Percentiles rank a stretch among this genome's conserved stretches.
These are phyloP conservation scores for Crypturellus tataupa DNA, from an alignment of 2,797 vertebrate genomes.

Conservation along the genomic window DNA sequence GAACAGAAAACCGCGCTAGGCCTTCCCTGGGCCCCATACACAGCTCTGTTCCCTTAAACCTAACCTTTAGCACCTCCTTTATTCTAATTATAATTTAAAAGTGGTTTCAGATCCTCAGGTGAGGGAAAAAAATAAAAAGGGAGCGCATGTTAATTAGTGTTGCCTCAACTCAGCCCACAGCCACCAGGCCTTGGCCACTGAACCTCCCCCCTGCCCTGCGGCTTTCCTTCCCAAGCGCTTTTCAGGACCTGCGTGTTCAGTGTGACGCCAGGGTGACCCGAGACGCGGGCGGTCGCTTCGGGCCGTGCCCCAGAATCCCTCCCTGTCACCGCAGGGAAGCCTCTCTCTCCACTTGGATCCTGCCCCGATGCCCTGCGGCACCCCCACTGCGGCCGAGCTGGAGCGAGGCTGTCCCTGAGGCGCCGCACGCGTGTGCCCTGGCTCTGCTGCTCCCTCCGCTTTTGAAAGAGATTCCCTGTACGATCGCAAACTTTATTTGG, in stretches of 20 bases:
- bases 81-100: neutral
- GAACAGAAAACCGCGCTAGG: neutral
- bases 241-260: fast-evolving
- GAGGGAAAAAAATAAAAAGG: neutral
- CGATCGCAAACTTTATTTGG: conserved; percentile 42
- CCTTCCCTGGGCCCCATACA: neutral
- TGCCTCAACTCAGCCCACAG: fast-evolving
- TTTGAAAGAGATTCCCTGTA: neutral
- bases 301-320: neutral
- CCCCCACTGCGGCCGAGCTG: neutral
- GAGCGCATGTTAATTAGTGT: neutral
- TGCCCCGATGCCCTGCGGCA: neutral
- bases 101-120: neutral
- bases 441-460: neutral
- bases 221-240: fast-evolving
- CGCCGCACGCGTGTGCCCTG: neutral
- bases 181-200: neutral
- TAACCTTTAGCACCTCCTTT: neutral
- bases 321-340: fast-evolving
- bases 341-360: fast-evolving
- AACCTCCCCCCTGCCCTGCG: fast-evolving
- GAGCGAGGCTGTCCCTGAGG: neutral
- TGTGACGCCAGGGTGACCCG: fast-evolving
- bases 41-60: neutral
- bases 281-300: neutral